Conservation (phyloP, 2,888 invertebrate genomes). For the Heteromurus nitidus region DNA sequence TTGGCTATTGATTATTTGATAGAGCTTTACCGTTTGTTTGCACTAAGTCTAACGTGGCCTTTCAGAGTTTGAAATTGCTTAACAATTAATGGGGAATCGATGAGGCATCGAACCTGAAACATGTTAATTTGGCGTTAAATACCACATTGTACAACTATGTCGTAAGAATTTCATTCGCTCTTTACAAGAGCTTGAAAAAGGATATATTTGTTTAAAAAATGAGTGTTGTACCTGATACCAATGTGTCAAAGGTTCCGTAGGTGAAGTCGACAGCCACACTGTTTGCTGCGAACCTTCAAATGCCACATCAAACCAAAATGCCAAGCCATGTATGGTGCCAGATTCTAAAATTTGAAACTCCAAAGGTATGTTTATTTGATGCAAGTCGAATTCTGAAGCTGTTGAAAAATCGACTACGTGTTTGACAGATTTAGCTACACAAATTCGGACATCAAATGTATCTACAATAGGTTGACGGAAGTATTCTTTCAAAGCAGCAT, state of each 20-base stretch:
- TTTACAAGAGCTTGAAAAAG: too few relatives aligned
- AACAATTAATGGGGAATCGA: conserved; percentile 94
- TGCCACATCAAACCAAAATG: conserved; percentile 99
- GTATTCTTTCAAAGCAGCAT: conserved; percentile 96
- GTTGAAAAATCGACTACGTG: conserved; percentile 95
- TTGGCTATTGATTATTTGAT: conserved; percentile 13
- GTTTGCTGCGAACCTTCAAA: conserved; percentile 93
- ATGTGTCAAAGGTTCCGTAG: conserved; percentile 97
- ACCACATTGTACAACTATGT: too few relatives aligned
- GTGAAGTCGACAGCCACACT: conserved; percentile 97
- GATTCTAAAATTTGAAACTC: conserved; percentile 90
- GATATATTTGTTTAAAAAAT: conserved; percentile 3
- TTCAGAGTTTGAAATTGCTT: conserved; percentile 94
- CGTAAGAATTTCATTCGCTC: too few relatives aligned
- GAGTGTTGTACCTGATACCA: conserved; percentile 88
- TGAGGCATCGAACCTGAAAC: conserved; percentile 86
- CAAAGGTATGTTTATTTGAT: conserved; percentile 95
- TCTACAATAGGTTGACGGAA: conserved; percentile 98
- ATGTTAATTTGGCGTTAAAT: background rate
- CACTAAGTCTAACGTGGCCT: conserved; percentile 90
- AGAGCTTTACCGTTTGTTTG: conserved; percentile 91
- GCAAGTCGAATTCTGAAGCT: conserved; percentile 94
- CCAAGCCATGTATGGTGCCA: conserved; percentile 96
- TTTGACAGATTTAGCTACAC: conserved; percentile 94
- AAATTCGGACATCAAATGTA: conserved; percentile 98